These are phyloP conservation scores for Chaetops frenatus DNA, from an alignment of 2,113 vertebrate species.

Conservation along the genomic window DNA sequence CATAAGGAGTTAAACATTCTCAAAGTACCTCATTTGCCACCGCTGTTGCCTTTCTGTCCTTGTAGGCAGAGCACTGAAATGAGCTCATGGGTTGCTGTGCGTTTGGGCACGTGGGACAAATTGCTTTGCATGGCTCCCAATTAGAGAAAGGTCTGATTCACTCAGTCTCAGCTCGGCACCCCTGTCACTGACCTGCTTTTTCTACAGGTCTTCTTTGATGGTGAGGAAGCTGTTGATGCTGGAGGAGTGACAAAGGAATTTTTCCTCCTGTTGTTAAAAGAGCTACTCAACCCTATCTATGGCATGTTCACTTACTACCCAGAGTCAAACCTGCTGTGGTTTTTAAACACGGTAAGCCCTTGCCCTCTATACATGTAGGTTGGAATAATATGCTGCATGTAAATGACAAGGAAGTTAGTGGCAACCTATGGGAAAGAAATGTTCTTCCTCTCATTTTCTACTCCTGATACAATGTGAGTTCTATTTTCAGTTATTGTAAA, in stretches of 20 bases:
- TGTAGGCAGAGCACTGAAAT: neutral
- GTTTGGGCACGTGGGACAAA: neutral
- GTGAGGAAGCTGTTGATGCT: conserved; percentile 93
- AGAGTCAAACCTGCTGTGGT: conserved; percentile 96
- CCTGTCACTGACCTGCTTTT: neutral
- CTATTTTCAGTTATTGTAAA: neutral
- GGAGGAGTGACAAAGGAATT: conserved; percentile 97
- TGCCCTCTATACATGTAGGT: neutral
- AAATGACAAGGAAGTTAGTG: neutral
- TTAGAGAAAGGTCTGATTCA: neutral
- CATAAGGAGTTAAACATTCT: neutral
- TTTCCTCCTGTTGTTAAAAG: conserved; percentile 91
- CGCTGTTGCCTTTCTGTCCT: neutral
- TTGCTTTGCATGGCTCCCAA: neutral
- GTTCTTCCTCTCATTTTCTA: neutral
- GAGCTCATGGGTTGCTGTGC: neutral
- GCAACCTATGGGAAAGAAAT: neutral
- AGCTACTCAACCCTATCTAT: conserved; percentile 92
- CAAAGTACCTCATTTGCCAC: neutral
- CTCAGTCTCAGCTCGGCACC: neutral
- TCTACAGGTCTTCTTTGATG: conserved; percentile 91
- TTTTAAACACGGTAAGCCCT: conserved; percentile 89
- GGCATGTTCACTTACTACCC: conserved; percentile 94
- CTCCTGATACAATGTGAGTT: neutral
- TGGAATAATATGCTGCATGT: neutral